Base-by-base conservation (phyloP, 2,888 invertebrate species). In the Diabrotica balteata region DNA sequence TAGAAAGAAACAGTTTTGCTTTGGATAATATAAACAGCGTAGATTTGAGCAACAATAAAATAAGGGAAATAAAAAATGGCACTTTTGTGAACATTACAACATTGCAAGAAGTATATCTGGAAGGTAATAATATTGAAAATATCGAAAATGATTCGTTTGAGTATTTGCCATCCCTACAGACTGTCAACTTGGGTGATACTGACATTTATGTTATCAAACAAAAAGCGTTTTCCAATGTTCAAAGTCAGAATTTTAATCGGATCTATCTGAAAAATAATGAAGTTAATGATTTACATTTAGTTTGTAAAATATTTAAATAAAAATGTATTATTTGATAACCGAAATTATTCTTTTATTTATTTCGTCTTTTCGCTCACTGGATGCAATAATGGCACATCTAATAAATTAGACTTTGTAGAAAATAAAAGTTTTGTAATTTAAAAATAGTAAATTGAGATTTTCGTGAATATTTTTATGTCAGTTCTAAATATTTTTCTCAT, bases 181-280 rank as follows among this genome's bases (percentile, higher is more conserved):
- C 22, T 2, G 8, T 72, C 44, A 55, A 64, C 60, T 64, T 72
- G 8, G 58, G 57, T 1, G 10, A 54, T 43, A 69, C 68, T 58
- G 57, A 60, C 10, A 32, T 69, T 2, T 47, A 55, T 4, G 54
- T 11, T 10, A 58, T 72, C 42, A 60, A 72, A 58, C 47, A 60
- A 8, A 11, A 61, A 32, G 57, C 69, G 7, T 69, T 72, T 45
- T 61, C 32, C 22, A 60, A 68, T 44, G 60, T 72, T 10, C 7
- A 8, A 6, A 57, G 55, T 57, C 22, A 44, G n/a, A 51, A 50
- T 45, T 52, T 71, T 4, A 54, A 58, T 22, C 9, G 50, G 8
- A 32, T 71, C 8, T 62, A 65, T 59, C 49, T 72, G n/a, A 69
- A 66, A 57, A 42, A 66, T 54, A 72, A 69, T 22, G 51, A 63